Evolutionary conservation across 2,797 vertebrate genomes (phyloP).

Genomic region (Sarcoramphus papa): DNA sequence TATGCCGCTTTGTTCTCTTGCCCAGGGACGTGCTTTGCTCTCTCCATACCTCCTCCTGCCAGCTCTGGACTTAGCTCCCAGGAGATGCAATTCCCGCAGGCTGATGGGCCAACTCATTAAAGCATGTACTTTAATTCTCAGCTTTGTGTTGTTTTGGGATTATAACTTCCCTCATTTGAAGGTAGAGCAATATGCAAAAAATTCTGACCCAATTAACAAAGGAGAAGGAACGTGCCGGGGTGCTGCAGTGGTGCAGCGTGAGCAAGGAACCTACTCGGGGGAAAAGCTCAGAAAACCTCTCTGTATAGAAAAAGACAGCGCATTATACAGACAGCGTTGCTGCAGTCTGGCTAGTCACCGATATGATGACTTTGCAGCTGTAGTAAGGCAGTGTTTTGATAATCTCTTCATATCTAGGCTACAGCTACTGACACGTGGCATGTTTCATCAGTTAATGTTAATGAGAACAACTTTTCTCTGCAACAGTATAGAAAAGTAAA

Average conservation of each 20-base stretch:
- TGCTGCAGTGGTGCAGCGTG: not conserved
- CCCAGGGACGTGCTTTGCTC: not conserved
- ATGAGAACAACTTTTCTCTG: not conserved
- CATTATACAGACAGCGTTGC: not conserved
- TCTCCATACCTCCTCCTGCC: not conserved
- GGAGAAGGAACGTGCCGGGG: slow-evolving; percentile 21
- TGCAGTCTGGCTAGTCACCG: not conserved
- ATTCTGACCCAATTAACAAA: slow-evolving; percentile 42
- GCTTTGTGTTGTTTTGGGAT: not conserved
- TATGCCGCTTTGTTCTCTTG: not conserved
- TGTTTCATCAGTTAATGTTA: not conserved
- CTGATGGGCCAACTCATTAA: not conserved
- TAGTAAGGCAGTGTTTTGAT: not conserved
- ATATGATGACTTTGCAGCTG: not conserved
- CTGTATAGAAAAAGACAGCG: not conserved
- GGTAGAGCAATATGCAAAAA: slow-evolving; percentile 24
- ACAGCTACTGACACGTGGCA: not conserved
- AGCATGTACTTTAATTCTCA: slow-evolving; percentile 21
- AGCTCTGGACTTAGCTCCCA: not conserved
- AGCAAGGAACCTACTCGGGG: not conserved
- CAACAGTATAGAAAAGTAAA: not conserved
- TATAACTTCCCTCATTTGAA: not conserved
- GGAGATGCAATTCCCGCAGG: slow-evolving; percentile 1
- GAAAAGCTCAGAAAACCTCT: not conserved
- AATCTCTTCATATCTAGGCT: not conserved